Percentiles rank a stretch among this genome's conserved stretches.
Conservation (phyloP, 1,140 invertebrate species). For the Cyclina sinensis region DNA sequence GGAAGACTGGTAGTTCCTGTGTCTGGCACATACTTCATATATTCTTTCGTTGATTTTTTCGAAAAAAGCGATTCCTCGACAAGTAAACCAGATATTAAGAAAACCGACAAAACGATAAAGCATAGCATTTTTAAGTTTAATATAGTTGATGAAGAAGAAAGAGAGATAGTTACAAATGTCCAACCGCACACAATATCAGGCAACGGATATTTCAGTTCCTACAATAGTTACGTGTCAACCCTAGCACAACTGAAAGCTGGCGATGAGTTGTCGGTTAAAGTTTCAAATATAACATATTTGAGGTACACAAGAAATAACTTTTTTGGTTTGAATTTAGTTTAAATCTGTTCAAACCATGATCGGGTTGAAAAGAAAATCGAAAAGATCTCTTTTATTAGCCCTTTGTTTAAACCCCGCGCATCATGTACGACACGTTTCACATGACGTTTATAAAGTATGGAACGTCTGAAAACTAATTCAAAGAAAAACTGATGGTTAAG, state of each 20-base stretch:
- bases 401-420: too few species aligned
- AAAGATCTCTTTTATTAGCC: too few species aligned
- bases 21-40: neutral
- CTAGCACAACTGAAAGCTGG: constrained; percentile 44
- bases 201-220: neutral
- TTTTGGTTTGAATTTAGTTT: neutral
- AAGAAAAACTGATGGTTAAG: too few species aligned
- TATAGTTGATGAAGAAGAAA: constrained; percentile 9
- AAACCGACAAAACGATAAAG: neutral
- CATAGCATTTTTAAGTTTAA: constrained; percentile 33
- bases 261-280: constrained; percentile 43
- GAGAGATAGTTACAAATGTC: neutral
- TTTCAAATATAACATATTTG: neutral
- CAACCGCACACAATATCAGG: neutral
- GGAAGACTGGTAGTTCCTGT: neutral
- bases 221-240: neutral
- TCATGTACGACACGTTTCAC: too few species aligned
- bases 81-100: neutral
- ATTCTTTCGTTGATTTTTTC: constrained; percentile 11
- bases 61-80: neutral
- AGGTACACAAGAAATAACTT: neutral
- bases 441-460: too few species aligned
- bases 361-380: too few species aligned
- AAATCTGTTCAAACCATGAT: too few species aligned
- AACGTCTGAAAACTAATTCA: too few species aligned